Evolutionary conservation across 2,113 vertebrate genomes (phyloP).

Genomic region (Ophthalmolycus amberensis): DNA sequence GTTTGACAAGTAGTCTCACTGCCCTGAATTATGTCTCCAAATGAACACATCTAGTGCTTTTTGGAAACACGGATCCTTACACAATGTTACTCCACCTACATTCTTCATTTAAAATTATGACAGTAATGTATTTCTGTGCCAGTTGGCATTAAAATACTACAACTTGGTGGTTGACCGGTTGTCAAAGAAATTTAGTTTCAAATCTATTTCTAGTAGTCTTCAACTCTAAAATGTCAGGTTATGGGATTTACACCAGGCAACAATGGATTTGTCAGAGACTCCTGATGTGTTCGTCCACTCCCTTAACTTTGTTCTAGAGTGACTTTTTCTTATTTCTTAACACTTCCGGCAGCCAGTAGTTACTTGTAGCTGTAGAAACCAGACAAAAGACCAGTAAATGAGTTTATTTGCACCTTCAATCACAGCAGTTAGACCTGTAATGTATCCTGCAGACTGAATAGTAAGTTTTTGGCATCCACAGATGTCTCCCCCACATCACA

Average conservation of each 20-base stretch:
- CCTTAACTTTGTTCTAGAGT: slow-evolving; percentile 14
- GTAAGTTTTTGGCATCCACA: slow-evolving; percentile 45
- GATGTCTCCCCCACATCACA: slow-evolving; percentile 33
- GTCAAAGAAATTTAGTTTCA: slow-evolving; percentile 4
- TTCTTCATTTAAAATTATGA: slow-evolving; percentile 34
- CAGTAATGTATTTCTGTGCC: slow-evolving; percentile 6
- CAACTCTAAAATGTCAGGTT: background rate
- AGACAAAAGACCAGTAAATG: slow-evolving; percentile 23
- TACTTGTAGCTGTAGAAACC: slow-evolving; percentile 33
- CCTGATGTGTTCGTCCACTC: slow-evolving; percentile 19
- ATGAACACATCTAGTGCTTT: slow-evolving; percentile 62
- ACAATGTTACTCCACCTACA: slow-evolving; percentile 35
- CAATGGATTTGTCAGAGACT: slow-evolving; percentile 30
- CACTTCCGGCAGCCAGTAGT: slow-evolving; percentile 8
- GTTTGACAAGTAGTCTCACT: slow-evolving; percentile 75
- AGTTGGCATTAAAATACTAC: slow-evolving; percentile 24
- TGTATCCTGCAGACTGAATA: slow-evolving; percentile 40
- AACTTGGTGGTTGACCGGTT: slow-evolving; percentile 22
- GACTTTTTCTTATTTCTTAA: slow-evolving; percentile 19
- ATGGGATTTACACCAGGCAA: slow-evolving; percentile 22
- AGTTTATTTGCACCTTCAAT: slow-evolving; percentile 13
- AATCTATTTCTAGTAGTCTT: slow-evolving; percentile 1
- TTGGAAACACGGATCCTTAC: slow-evolving; percentile 36
- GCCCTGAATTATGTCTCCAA: slow-evolving; percentile 39
- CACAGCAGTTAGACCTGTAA: slow-evolving; percentile 23